Evolutionary conservation across 2,888 invertebrate species (phyloP).

Genomic region (Sinopyrophorus schimmeli): DNA sequence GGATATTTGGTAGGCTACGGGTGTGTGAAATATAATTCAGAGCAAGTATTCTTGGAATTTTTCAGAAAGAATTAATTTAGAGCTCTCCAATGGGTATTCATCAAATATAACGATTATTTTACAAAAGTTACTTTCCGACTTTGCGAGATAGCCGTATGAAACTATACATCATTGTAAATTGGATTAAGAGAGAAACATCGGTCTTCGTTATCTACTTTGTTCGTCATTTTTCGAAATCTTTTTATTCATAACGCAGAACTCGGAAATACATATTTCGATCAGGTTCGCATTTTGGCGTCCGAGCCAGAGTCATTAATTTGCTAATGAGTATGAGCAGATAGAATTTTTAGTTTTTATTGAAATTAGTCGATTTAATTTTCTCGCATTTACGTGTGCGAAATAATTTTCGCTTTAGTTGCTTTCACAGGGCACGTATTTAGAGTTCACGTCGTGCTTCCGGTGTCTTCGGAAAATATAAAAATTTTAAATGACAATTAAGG

Average conservation of each 20-base stretch:
- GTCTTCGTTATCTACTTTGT: slow-evolving; percentile 24
- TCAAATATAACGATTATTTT: slow-evolving; percentile 12
- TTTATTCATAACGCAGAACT: slow-evolving; percentile 12
- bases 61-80: not conserved
- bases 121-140: slow-evolving; percentile 9
- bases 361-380: slow-evolving; percentile 7
- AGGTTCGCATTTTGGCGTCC: too few species aligned
- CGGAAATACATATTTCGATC: not conserved
- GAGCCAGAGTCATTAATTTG: too few species aligned
- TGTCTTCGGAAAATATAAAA: slow-evolving; percentile 7
- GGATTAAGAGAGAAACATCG: slow-evolving; percentile 26
- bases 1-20: too few species aligned
- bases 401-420: slow-evolving; percentile 11
- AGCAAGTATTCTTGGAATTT: too few species aligned
- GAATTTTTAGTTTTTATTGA: not conserved
- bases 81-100: slow-evolving; percentile 1
- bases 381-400: slow-evolving; percentile 18
- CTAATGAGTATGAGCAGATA: too few species aligned
- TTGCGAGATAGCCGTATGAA: slow-evolving; percentile 21
- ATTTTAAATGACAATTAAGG: too few species aligned
- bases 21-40: too few species aligned
- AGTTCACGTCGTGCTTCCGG: slow-evolving; percentile 7
- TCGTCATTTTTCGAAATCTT: slow-evolving; percentile 14
- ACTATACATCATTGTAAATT: slow-evolving; percentile 31
- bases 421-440: slow-evolving; percentile 13